Conservation (phyloP, 2,797 vertebrate species). For the Rhabdomys pumilio region DNA sequence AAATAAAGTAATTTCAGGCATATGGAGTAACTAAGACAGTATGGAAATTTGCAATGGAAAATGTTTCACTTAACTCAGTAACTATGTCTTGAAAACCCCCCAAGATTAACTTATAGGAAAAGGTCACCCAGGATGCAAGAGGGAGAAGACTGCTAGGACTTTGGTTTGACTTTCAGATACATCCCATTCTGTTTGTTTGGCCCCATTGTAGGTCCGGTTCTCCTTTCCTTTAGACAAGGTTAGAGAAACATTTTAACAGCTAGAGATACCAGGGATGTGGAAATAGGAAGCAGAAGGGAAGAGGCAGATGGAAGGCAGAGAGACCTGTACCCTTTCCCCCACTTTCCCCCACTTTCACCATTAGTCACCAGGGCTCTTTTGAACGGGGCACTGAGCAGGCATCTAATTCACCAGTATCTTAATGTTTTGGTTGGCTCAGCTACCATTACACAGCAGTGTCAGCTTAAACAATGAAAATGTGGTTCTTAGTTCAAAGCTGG, state of each 20-base stretch:
- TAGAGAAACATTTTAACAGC: neutral
- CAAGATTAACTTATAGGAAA: conserved; percentile 44
- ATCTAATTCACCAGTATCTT: neutral
- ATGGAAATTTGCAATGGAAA: conserved; percentile 69
- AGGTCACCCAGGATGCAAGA: neutral
- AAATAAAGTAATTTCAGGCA: conserved; percentile 81
- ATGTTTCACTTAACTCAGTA: conserved; percentile 51
- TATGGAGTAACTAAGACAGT: conserved; percentile 66
- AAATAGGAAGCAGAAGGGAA: neutral
- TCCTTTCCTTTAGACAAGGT: neutral
- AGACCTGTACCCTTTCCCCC: neutral
- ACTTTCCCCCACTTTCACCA: neutral
- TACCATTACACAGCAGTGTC: neutral
- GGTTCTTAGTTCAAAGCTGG: neutral
- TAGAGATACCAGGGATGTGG: neutral
- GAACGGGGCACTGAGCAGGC: neutral
- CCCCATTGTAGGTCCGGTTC: neutral
- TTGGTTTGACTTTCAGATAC: neutral
- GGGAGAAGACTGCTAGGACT: neutral
- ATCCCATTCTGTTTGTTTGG: neutral
- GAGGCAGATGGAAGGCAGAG: neutral
- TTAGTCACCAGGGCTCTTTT: neutral
- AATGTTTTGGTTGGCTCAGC: neutral
- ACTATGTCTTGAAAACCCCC: conserved; percentile 23
- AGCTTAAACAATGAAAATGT: neutral